phyloP scores from a whole-genome alignment of 2,797 vertebrate species.

The Buphagus erythrorhynchus region DNA sequence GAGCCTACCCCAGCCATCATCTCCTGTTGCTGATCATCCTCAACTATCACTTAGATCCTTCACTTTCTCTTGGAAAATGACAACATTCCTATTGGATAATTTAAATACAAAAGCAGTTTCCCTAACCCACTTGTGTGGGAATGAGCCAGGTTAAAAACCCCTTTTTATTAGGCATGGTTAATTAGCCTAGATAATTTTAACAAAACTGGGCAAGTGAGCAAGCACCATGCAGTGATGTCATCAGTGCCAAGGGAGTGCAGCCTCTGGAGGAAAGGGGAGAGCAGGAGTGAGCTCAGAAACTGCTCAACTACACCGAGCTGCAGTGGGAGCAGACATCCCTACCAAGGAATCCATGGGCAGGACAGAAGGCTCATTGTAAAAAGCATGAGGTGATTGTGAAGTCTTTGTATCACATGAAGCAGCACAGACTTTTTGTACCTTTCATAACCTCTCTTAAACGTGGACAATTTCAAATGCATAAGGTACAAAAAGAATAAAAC shows the following conservation, averaged over 20 bases:
- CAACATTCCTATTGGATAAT: not conserved
- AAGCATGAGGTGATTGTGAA: not conserved
- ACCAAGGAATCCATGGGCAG: not conserved
- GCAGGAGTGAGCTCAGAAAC: not conserved
- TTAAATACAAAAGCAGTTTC: not conserved
- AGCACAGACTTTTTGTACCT: not conserved
- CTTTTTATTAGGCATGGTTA: not conserved
- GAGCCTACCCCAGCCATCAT: not conserved
- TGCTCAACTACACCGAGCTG: not conserved
- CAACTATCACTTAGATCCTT: not conserved
- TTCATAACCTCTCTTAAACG: not conserved
- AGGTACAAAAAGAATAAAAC: not conserved
- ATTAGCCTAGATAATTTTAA: not conserved
- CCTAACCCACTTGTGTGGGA: not conserved
- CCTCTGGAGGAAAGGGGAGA: not conserved
- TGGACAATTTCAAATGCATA: not conserved
- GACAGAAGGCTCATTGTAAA: not conserved
- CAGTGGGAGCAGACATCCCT: not conserved
- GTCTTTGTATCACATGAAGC: not conserved
- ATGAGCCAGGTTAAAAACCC: not conserved
- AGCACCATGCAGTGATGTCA: not conserved
- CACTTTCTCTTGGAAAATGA: not conserved
- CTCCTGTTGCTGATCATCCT: not conserved
- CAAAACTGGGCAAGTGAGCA: not conserved
- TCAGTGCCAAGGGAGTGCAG: not conserved